Percentiles rank a stretch among this genome's conserved stretches.
phyloP scores from a whole-genome alignment of 2,888 invertebrate species.

The Lysandra bellargus region DNA sequence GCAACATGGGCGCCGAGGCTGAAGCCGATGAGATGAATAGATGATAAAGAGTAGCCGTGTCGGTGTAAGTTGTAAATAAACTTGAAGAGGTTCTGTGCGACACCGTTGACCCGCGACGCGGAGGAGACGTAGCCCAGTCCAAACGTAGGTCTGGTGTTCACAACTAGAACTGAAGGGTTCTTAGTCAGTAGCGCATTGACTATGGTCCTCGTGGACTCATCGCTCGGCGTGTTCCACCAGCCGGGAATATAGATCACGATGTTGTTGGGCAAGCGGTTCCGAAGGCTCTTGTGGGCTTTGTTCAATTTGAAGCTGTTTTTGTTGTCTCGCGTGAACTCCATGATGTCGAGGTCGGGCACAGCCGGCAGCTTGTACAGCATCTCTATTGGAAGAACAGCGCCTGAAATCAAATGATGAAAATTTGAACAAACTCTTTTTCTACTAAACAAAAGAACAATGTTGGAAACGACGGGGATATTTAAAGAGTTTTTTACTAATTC shows the following conservation, averaged over 20 bases:
- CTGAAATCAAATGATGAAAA: constrained; percentile 48
- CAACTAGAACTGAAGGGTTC: constrained; percentile 53
- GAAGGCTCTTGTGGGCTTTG: constrained; percentile 50
- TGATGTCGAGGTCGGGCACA: constrained; percentile 52
- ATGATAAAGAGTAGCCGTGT: constrained; percentile 60
- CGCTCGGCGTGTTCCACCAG: constrained; percentile 68
- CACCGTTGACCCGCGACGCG: constrained; percentile 57
- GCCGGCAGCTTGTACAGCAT: constrained; percentile 52
- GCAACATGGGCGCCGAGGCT: constrained; percentile 83
- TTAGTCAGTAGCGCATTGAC: constrained; percentile 55
- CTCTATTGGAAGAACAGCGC: constrained; percentile 62
- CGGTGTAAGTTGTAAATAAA: constrained; percentile 53
- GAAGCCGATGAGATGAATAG: constrained; percentile 82
- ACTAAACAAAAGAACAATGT: not conserved
- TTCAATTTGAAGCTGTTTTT: constrained; percentile 48
- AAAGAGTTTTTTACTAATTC: not conserved
- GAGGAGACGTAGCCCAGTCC: constrained; percentile 63
- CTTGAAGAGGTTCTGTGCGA: constrained; percentile 54
- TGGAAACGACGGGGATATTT: not conserved
- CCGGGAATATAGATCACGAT: constrained; percentile 67
- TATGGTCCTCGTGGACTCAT: constrained; percentile 59
- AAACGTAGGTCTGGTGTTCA: constrained; percentile 62
- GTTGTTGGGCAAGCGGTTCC: constrained; percentile 40
- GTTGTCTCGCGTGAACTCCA: constrained; percentile 50
- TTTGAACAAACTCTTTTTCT: not conserved